Base-by-base conservation (phyloP, 2,113 vertebrate genomes). In the Ia io region DNA sequence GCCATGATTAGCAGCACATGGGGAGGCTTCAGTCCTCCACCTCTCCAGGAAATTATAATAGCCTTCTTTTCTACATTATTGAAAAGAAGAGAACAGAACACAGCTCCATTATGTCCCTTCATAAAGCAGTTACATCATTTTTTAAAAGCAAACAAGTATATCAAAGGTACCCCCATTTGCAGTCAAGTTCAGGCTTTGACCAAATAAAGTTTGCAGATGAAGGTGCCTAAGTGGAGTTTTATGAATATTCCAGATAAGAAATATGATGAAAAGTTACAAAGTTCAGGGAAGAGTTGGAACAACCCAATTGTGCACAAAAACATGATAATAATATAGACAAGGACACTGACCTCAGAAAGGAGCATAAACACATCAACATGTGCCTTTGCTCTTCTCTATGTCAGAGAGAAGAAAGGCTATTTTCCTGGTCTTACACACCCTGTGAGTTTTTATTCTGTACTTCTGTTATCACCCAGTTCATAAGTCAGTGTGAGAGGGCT, bases 21-120 rank as follows among this genome's bases (percentile, higher is more conserved):
- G 90, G 51, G 91, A 88, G 88, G 78, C 51, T 93, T 96, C 90
- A 79, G 40, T 91, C 90, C 56, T 95, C 91, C 28, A 70, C 82
- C 78, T 65, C 56, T 71, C 49, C 35, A 49, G 92, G 85, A 83
- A 97, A 56, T 89, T 89, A 3, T 91, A 97, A 97, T 96, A 88
- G 85, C n/a, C 25, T 76, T 92, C 51, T 82, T 49, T 92, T 69
- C 74, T 87, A 92, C 91, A 90, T 88, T 83, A 94, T 13, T 71
- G n/a, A 91, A 92, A 93, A 93, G 84, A 80, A 84, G 76, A 83
- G 93, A 73, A 12, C 51, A 97, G 76, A 96, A 88, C 84, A 90
- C 10, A 85, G 76, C 7, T 51, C 13, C 23, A 90, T 96, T 95
- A 82, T 77, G 12, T 25, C 63, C 42, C 40, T 85, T 96, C 71